A percentile compares a stretch with the other conserved stretches of the same genome.
Evolutionary conservation across 1,140 invertebrate species (phyloP).

Genomic region (Diabrotica undecimpunctata): DNA sequence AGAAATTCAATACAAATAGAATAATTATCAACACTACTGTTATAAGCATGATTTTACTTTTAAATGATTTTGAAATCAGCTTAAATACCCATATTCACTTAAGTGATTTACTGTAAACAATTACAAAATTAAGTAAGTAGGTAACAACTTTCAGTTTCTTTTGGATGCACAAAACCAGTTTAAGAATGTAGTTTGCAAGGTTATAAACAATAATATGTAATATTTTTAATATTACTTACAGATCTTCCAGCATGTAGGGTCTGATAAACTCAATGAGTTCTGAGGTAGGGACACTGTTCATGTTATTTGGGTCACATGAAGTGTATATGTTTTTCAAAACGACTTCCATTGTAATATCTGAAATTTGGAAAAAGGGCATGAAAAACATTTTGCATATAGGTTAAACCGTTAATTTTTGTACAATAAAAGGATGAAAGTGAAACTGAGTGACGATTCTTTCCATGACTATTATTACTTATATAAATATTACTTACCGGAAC

Average conservation of each 20-base stretch:
- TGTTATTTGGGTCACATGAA: slow-evolving; percentile 28
- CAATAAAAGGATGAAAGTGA: background rate
- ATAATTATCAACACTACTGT: too few species aligned
- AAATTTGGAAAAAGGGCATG: background rate
- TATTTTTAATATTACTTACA: slow-evolving; percentile 23
- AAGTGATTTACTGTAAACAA: too few species aligned
- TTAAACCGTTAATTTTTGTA: background rate
- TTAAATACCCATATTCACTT: too few species aligned
- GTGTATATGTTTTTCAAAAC: slow-evolving; percentile 25
- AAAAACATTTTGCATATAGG: background rate
- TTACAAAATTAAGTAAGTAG: too few species aligned
- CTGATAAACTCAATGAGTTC: slow-evolving; percentile 30
- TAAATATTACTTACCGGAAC: slow-evolving; percentile 3
- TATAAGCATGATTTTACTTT: too few species aligned
- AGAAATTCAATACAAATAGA: too few species aligned
- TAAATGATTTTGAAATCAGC: too few species aligned
- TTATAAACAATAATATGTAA: too few species aligned
- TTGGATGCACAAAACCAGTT: too few species aligned
- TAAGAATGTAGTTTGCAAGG: too few species aligned
- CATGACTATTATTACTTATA: slow-evolving; percentile 1
- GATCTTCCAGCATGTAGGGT: slow-evolving; percentile 29
- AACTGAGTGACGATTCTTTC: background rate
- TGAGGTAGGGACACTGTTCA: slow-evolving; percentile 25
- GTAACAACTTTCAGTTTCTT: too few species aligned
- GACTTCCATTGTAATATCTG: slow-evolving; percentile 18